A percentile compares a stretch with the other conserved stretches of the same genome.
Conservation (phyloP, 2,113 vertebrate genomes). For the Triplophysa siluroides region DNA sequence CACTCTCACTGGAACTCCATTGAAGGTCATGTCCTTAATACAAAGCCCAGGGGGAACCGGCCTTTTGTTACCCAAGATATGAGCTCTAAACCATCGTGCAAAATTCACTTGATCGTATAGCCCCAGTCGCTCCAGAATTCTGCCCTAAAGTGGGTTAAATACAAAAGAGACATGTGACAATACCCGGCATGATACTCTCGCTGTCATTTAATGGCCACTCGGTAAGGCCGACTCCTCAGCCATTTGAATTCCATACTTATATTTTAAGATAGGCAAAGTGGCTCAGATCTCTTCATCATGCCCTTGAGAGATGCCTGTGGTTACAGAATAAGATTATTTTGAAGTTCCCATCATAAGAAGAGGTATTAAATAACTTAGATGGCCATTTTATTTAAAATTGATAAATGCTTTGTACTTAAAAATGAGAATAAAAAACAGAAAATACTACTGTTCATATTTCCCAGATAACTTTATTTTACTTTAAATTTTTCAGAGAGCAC, state of each 20-base stretch:
- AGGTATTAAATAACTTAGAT: neutral
- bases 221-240: neutral
- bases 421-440: neutral
- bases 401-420: neutral
- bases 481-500: neutral
- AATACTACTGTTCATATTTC: neutral
- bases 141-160: slow-evolving; percentile 67
- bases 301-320: slow-evolving; percentile 10
- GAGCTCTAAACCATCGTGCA: slow-evolving; percentile 64
- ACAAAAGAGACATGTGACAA: neutral
- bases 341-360: neutral
- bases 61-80: slow-evolving; percentile 37
- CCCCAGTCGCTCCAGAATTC: slow-evolving; percentile 76
- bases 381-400: neutral
- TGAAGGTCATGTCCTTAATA: slow-evolving; percentile 75
- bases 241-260: neutral
- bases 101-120: slow-evolving; percentile 76
- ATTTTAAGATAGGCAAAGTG: neutral
- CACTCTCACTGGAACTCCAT: slow-evolving; percentile 76
- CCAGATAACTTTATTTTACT: neutral
- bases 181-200: neutral
- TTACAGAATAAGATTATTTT: neutral
- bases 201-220: neutral
- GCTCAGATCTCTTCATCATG: neutral
- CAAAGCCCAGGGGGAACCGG: slow-evolving; percentile 62